Conservation (phyloP, 2,888 invertebrate genomes). For the Theretra japonica region DNA sequence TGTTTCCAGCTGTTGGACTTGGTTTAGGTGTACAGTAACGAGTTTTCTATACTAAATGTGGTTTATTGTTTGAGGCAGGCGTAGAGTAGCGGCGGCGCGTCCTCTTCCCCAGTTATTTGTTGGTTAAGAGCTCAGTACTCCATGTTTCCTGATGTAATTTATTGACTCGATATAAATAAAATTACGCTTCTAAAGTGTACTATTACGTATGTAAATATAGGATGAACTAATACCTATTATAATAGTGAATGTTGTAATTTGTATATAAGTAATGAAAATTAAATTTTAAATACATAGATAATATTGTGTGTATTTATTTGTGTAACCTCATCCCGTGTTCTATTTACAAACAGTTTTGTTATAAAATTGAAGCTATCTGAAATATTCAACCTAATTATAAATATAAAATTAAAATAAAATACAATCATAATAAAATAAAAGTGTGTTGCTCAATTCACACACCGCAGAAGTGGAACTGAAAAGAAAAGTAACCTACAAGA, state of each 20-base stretch:
- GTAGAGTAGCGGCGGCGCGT: slow-evolving; percentile 1
- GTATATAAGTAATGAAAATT: slow-evolving; percentile 85
- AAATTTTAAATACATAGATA: slow-evolving; percentile 85
- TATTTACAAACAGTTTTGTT: too few relatives aligned
- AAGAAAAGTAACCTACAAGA: too few relatives aligned
- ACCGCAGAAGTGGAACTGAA: too few relatives aligned
- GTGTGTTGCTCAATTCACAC: too few relatives aligned
- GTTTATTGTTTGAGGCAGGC: slow-evolving; percentile 10
- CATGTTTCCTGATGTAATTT: slow-evolving; percentile 80
- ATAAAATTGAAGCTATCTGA: too few relatives aligned
- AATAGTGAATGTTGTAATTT: slow-evolving; percentile 85
- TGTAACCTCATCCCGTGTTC: slow-evolving; percentile 36
- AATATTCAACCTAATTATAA: too few relatives aligned
- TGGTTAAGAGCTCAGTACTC: slow-evolving; percentile 69
- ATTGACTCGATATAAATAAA: slow-evolving; percentile 75
- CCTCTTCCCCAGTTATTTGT: slow-evolving; percentile 48
- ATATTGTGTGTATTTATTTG: slow-evolving; percentile 71
- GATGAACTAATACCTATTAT: slow-evolving; percentile 81
- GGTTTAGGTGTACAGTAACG: slow-evolving; percentile 76
- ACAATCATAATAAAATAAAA: too few relatives aligned
- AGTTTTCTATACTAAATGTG: slow-evolving; percentile 60
- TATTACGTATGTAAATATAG: slow-evolving; percentile 83
- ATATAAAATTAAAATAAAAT: too few relatives aligned
- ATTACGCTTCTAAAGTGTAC: slow-evolving; percentile 84
- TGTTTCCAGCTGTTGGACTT: slow-evolving; percentile 43